Evolutionary conservation across 2,113 vertebrate species (phyloP), one percentile per base, ranked within the genome.

Genomic region (Alligator mississippiensis): DNA sequence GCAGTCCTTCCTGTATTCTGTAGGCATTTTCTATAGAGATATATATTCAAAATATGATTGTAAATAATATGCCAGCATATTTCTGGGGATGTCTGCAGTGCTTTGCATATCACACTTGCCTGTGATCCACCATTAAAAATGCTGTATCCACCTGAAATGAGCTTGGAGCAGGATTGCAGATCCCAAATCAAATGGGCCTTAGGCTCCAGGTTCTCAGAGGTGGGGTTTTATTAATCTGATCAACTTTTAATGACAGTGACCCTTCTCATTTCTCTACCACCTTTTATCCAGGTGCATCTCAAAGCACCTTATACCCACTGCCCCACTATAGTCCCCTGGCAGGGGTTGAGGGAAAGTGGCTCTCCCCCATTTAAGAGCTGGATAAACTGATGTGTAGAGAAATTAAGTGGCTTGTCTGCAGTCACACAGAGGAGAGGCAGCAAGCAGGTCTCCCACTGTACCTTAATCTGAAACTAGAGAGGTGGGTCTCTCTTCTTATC

Each of bases 141-240:
- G 12, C 76, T 63, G 25, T 77, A 78, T 72, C n/a, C 66, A 54
- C 13, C 11, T 88, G 12, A 28, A 30, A 7, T 28, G 34, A 76
- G 28, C 34, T 70, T 10, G 1, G 5, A 47, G n/a, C 5, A 55
- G 27, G 1, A 19, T 38, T 88, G 74, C 82, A 76, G 79, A 34
- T 19, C 72, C 55, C 80, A 90, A 55, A 30, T n/a, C 13, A 7
- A 18, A 38, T 5, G 5, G 5, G 79, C 79, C 60, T 2, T 82
- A 60, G 22, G 6, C 3, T 78, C 61, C 34, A 47, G n/a, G n/a
- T 72, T 77, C 75, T 61, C 63, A 61, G 14, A 6, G 0, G 0
- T 1, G 34, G 28, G 61, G n/a, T 34, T 88, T 47, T 47, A 47
- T 30, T 66, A 66, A 16, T n/a, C n/a, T n/a, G 64, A 16, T 66